These are phyloP conservation scores for Lucilia sericata DNA, from an alignment of 1,140 invertebrate genomes.

Conservation along the genomic window DNA sequence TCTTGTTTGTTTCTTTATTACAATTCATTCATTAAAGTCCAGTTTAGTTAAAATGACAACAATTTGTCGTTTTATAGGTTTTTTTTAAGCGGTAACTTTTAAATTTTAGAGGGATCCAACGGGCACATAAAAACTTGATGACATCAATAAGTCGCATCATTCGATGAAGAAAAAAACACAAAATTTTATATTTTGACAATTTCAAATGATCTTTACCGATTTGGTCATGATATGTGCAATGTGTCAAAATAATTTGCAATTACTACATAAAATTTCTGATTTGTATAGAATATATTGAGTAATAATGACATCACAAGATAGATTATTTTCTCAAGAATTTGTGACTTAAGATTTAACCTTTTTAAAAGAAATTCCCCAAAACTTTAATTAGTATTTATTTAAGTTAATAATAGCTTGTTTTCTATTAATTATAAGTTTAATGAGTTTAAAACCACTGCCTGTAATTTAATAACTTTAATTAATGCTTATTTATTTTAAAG, in stretches of 20 bases:
- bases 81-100: not conserved
- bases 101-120: not conserved
- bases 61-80: conserved; percentile 3
- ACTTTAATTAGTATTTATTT: too few relatives aligned
- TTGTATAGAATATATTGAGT: not conserved
- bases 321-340: too few relatives aligned
- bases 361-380: too few relatives aligned
- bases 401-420: too few relatives aligned
- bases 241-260: not conserved
- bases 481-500: not conserved
- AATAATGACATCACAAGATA: not conserved
- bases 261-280: not conserved
- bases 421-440: not conserved
- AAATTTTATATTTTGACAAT: not conserved
- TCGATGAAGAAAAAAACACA: not conserved
- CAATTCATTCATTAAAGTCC: not conserved
- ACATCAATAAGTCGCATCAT: not conserved
- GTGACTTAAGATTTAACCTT: too few relatives aligned
- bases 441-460: not conserved
- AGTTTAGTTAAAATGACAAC: not conserved
- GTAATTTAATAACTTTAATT: not conserved
- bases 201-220: not conserved
- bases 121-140: not conserved
- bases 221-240: not conserved
- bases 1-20: not conserved